Base-by-base conservation (phyloP, 1,140 invertebrate genomes). In the Drosophila santomea region DNA sequence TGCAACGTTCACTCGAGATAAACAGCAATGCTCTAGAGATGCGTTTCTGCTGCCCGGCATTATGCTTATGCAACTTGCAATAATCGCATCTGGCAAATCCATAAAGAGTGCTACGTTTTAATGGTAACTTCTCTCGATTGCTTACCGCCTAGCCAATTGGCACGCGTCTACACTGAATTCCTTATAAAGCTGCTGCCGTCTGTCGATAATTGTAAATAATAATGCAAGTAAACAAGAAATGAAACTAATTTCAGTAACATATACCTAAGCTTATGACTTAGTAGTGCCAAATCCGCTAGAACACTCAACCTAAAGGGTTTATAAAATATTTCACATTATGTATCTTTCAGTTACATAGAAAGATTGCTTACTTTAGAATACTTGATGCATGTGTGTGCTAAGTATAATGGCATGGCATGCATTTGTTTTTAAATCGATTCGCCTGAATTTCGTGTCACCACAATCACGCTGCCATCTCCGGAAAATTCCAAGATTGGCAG, bases 11-110 rank as follows among this genome's bases (percentile, higher is more conserved):
- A 57, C 52, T 20, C 14, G 43, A 36, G 64, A 71, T 71, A 58
- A 50, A 54, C 64, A 68, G 64, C 47, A 6, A 35, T 52, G 60
- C 74, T 54, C 74, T 71, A 71, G 68, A 71, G 68, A 71, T 71
- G 68, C 28, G 45, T 48, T 66, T 57, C 38, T 48, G 36, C 15
- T 11, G 28, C n/a, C 23, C 1, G 38, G 39, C 15, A 59, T 61
- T 44, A 60, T 61, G 56, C 54, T n/a, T n/a, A n/a, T n/a, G n/a
- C n/a, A n/a, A 60, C 20, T n/a, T 17, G 45, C 28, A 61, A 45
- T 64, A 61, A 47, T 68, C 15, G 60, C 28, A 45, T 28, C 64
- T 66, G 38, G 25, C 12, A 41, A 41, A 54, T 32, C 64, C 66
- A 60, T 54, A 59, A 51, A 41, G 15, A 45, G 66, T 48, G 60